Conservation (phyloP, 2,888 invertebrate species). For the Sminthurinus aureus region DNA sequence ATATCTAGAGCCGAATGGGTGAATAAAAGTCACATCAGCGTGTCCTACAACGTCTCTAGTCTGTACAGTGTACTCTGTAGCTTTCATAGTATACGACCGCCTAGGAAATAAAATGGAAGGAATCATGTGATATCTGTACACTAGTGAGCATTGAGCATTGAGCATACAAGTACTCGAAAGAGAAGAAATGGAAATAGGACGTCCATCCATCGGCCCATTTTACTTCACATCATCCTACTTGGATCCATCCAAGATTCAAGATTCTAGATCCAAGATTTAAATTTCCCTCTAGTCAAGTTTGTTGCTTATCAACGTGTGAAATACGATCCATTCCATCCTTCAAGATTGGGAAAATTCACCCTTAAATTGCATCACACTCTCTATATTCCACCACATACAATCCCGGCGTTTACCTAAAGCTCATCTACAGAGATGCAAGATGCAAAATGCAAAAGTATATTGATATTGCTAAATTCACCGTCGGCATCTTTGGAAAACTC, state of each 20-base stretch:
- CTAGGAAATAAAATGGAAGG: not conserved
- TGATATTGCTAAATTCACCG: too few relatives aligned
- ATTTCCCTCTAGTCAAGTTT: slow-evolving; percentile 12
- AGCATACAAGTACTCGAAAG: too few relatives aligned
- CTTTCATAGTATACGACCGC: too few relatives aligned
- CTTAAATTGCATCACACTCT: slow-evolving; percentile 1
- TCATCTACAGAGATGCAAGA: too few relatives aligned
- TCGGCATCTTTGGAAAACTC: too few relatives aligned
- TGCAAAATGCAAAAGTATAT: too few relatives aligned
- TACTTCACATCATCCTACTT: too few relatives aligned
- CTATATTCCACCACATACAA: too few relatives aligned
- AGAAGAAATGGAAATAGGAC: not conserved
- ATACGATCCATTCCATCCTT: slow-evolving; percentile 29
- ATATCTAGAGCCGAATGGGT: not conserved
- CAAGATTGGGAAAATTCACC: slow-evolving; percentile 9
- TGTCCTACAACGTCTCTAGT: not conserved
- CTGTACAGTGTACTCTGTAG: not conserved
- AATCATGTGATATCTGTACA: too few relatives aligned
- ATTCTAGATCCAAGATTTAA: not conserved
- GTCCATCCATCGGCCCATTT: not conserved
- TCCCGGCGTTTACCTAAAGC: too few relatives aligned
- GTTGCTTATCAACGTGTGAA: slow-evolving; percentile 42
- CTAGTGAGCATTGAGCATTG: too few relatives aligned
- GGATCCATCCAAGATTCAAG: not conserved
- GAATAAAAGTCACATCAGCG: slow-evolving; percentile 24